These are phyloP conservation scores for Leptinotarsa tumamoca DNA, from an alignment of 2,888 invertebrate species.

Conservation along the genomic window DNA sequence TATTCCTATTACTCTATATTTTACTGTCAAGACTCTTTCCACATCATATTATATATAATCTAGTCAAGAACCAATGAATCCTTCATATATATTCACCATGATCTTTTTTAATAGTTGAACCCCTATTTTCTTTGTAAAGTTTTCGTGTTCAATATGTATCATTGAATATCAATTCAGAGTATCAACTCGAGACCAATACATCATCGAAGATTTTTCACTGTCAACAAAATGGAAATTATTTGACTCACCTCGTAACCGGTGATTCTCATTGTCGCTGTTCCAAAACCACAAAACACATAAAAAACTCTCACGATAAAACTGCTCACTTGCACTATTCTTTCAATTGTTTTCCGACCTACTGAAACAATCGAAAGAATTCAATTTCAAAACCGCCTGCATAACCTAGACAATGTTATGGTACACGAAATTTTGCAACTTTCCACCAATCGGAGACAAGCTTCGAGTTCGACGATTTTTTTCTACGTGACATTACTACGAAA, in stretches of 20 bases:
- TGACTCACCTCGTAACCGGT: slow-evolving; percentile 33
- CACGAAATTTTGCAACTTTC: slow-evolving; percentile 37
- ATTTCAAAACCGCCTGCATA: slow-evolving; percentile 35
- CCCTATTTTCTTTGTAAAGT: too few relatives aligned
- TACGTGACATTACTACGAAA: slow-evolving; percentile 28
- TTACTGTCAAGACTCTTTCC: too few relatives aligned
- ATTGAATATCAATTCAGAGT: too few relatives aligned
- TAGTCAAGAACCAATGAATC: too few relatives aligned
- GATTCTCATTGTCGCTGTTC: slow-evolving; percentile 31
- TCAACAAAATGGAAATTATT: background rate
- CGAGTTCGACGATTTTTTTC: slow-evolving; percentile 28
- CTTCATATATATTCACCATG: too few relatives aligned
- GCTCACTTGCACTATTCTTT: slow-evolving; percentile 29
- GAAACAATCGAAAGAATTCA: slow-evolving; percentile 22
- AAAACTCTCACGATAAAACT: slow-evolving; percentile 22
- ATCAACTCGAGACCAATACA: too few relatives aligned
- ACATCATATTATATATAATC: too few relatives aligned
- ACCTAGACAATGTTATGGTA: slow-evolving; percentile 25
- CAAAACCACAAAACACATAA: slow-evolving; percentile 11
- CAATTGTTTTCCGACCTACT: slow-evolving; percentile 33
- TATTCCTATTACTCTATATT: too few relatives aligned
- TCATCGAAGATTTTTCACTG: too few relatives aligned
- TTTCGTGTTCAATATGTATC: too few relatives aligned
- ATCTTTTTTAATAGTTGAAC: too few relatives aligned
- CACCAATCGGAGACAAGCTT: slow-evolving; percentile 25